Evolutionary conservation across 2,797 vertebrate species (phyloP), one percentile per base, ranked within the genome.

Genomic region (Trachops cirrhosus): DNA sequence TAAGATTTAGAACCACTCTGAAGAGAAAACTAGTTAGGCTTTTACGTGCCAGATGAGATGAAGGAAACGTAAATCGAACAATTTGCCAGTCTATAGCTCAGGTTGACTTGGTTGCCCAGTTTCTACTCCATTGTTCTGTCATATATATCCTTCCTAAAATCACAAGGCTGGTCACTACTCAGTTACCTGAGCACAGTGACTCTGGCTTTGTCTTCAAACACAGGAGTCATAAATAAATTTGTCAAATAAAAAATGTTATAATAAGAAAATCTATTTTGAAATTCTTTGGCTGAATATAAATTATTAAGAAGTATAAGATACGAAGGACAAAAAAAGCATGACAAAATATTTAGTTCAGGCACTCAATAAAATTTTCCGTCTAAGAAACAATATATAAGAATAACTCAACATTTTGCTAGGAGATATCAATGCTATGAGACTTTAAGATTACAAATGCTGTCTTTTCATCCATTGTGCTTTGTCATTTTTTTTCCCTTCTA

Each of bases 261-360:
- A 46, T 93, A 46, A 52, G n/a, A 93, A 92, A 86, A 80, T 48
- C 50, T 67, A 46, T n/a, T 86, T 94, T 83, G 29, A 68, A 80
- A 86, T 89, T 75, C 8, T 9, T 95, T 80, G 70, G 21, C 5
- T 87, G 39, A 67, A 41, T 74, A 19, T 39, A 80, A 37, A 71
- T 89, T 87, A 57, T 89, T 87, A 59, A 80, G 29, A 15, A 54
- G 8, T 0, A 39, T 46, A 73, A 82, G 8, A 78, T 48, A 89
- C 6, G 26, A 89, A 80, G 2, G 10, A 74, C 16, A 83, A 46
- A 62, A 77, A 71, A 44, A 18, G 0, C 18, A 70, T 3, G 2
- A 85, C 46, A 41, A 89, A 67, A 77, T 44, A 84, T 50, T 96
- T 71, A 57, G 11, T 48, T 70, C 26, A 39, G 22, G 10, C 0